Base-by-base conservation (phyloP, 2,888 invertebrate species). In the Amiota mariae region DNA sequence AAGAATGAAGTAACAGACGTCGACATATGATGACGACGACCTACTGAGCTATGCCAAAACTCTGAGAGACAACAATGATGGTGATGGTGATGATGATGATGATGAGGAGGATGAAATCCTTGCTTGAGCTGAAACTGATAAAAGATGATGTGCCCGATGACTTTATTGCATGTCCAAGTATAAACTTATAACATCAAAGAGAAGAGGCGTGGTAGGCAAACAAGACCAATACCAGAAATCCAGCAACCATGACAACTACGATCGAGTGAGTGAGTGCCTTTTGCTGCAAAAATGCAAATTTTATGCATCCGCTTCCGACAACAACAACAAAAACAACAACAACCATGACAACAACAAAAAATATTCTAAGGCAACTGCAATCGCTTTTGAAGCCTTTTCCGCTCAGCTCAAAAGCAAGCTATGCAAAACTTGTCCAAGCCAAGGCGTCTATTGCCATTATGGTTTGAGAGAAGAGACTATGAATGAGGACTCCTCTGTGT, bases 261-360 rank as follows among this genome's bases (percentile, higher is more conserved):
- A 54, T 15, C 11, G 15, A 54, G 36, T 70, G 63, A 59, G 36
- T 70, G 63, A 59, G 57, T 57, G 20, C 18, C 13, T 15, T 63
- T 48, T 71, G 54, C 56, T 56, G 46, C 64, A 57, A 64, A 73
- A 73, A 75, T 78, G 78, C 76, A 77, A 80, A 80, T 82, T 80
- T 78, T 68, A 82, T 81, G 77, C 78, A 81, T 76, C 75, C 77
- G 78, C 74, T 79, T 78, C 74, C 75, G 76, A 48, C 63, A 74
- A 18, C 71, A 70, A 71, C 49, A 54, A 63, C 56, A 54, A 47
- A 15, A 66, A 75, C 36, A 68, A 72, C 18, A 49, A 8, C 61
- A 54, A 56, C 66, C n/a, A 56, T 8, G 20, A 36, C 13, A 54
- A 10, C 12, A 24, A 51, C n/a, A 51, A 51, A 56, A 36, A 36